phyloP scores from a whole-genome alignment of 2,888 invertebrate species.

The Cynaeus angustus region DNA sequence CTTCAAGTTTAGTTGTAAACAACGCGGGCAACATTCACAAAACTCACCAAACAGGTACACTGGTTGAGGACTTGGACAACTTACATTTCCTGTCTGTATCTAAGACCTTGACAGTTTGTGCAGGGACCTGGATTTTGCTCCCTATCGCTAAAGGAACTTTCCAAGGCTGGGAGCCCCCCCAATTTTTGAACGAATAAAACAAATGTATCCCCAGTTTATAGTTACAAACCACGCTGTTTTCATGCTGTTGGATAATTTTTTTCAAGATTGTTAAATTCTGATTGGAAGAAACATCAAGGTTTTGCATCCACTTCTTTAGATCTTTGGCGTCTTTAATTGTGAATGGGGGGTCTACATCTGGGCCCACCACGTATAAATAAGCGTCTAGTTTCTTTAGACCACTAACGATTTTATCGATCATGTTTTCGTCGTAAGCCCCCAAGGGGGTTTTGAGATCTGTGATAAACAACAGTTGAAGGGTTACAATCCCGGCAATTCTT shows the following conservation, averaged over 20 bases:
- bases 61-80: neutral
- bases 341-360: slow-evolving; percentile 29
- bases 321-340: slow-evolving; percentile 26
- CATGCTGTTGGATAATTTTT: slow-evolving; percentile 20
- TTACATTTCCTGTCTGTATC: slow-evolving; percentile 20
- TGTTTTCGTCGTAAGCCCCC: neutral
- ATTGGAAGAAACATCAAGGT: slow-evolving; percentile 1
- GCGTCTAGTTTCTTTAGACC: slow-evolving; percentile 14
- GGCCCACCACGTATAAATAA: slow-evolving; percentile 47
- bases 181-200: slow-evolving; percentile 29
- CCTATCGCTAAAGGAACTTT: slow-evolving; percentile 36
- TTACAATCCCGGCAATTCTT: slow-evolving; percentile 15
- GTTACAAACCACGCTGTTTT: slow-evolving; percentile 37
- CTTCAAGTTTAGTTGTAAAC: slow-evolving; percentile 27
- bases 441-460: slow-evolving; percentile 29
- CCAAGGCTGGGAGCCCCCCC: slow-evolving; percentile 39
- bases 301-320: slow-evolving; percentile 38
- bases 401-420: slow-evolving; percentile 23
- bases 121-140: slow-evolving; percentile 25
- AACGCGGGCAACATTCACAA: neutral
- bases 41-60: slow-evolving; percentile 26
- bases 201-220: slow-evolving; percentile 40
- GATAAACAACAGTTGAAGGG: slow-evolving; percentile 42
- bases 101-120: slow-evolving; percentile 38
- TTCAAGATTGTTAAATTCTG: slow-evolving; percentile 23